phyloP scores from a whole-genome alignment of 2,113 vertebrate species.

The Paratilapia polleni region DNA sequence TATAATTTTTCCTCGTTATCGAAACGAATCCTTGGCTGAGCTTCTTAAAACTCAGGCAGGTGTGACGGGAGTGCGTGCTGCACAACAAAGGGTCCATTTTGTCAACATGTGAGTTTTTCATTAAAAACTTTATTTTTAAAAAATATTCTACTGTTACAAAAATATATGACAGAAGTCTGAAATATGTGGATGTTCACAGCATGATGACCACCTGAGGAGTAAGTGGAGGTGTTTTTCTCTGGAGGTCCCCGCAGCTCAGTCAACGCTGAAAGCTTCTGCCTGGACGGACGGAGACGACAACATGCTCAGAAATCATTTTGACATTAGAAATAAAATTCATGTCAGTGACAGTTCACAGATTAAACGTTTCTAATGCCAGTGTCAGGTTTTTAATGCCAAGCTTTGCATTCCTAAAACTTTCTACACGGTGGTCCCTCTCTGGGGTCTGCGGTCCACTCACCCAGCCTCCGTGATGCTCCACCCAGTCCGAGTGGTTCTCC shows the following conservation, averaged over 20 bases:
- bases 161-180: background rate
- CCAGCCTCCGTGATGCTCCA: constrained; percentile 8
- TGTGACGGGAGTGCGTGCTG: too few relatives aligned
- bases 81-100: too few relatives aligned
- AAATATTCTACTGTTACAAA: background rate
- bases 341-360: background rate
- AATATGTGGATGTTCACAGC: background rate
- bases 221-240: too few relatives aligned
- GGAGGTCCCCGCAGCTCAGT: background rate
- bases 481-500: background rate
- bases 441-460: background rate
- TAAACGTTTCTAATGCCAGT: background rate
- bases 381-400: too few relatives aligned
- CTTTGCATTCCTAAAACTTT: too few relatives aligned
- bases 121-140: background rate
- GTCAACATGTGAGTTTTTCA: background rate
- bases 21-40: background rate
- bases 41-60: background rate
- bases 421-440: too few relatives aligned
- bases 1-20: background rate
- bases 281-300: background rate
- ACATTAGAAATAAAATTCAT: background rate
- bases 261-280: background rate
- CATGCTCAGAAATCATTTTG: background rate
- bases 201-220: background rate